phyloP scores from a whole-genome alignment of 2,888 invertebrate species.

The Drosophila prostipennis region DNA sequence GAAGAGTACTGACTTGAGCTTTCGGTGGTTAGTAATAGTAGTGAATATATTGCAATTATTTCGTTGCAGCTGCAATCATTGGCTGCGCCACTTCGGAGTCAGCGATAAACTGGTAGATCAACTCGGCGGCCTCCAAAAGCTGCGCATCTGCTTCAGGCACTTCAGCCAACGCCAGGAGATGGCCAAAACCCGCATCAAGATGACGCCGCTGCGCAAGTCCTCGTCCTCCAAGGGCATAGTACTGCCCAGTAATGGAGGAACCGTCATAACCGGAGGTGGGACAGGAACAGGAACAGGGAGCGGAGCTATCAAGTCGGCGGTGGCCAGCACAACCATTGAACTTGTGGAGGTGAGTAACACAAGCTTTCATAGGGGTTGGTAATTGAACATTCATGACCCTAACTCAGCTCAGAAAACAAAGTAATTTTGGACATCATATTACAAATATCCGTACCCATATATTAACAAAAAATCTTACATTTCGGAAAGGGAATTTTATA shows the following conservation, averaged over 20 bases:
- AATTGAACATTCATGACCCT: not conserved
- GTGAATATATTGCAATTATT: not conserved
- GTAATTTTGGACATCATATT: no score
- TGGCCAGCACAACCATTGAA: slow-evolving; percentile 59
- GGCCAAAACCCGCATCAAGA: slow-evolving; percentile 82
- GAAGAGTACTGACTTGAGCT: slow-evolving; percentile 50
- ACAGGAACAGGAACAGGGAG: slow-evolving; percentile 19
- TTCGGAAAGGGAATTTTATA: no score
- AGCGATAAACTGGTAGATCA: slow-evolving; percentile 60
- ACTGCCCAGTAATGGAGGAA: not conserved
- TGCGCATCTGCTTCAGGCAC: slow-evolving; percentile 77
- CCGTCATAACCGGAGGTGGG: slow-evolving; percentile 9
- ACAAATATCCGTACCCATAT: no score
- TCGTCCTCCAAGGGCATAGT: slow-evolving; percentile 68
- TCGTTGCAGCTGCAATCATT: slow-evolving; percentile 76
- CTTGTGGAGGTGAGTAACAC: slow-evolving; percentile 55
- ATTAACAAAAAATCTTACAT: no score
- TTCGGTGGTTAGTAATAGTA: slow-evolving; percentile 8
- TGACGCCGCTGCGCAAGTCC: slow-evolving; percentile 77
- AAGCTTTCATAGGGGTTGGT: slow-evolving; percentile 3
- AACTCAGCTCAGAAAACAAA: not conserved
- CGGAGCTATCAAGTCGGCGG: slow-evolving; percentile 45
- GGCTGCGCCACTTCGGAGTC: slow-evolving; percentile 77
- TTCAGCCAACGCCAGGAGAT: slow-evolving; percentile 72
- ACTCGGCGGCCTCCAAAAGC: slow-evolving; percentile 70